Evolutionary conservation across 2,797 vertebrate species (phyloP), one percentile per base, ranked within the genome.

Genomic region (Neosilurus mollespiculum): DNA sequence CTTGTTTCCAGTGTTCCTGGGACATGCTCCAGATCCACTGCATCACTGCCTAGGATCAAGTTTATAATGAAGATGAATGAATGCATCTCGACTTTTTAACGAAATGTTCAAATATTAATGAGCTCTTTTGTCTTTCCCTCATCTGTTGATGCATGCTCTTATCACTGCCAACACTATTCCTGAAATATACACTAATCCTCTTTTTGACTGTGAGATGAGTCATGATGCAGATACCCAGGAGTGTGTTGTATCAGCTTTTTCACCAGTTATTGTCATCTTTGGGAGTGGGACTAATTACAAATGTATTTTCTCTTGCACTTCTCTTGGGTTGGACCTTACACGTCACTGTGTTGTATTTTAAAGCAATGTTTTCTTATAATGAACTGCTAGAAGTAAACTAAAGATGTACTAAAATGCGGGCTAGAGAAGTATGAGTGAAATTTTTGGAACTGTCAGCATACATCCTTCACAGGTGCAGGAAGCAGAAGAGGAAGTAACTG

Each of bases 121-220:
- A 43, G 75, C 30, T 61, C 30, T 0, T 5, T 54, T 83, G 26
- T 43, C 43, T 37, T 84, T 84, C 16, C 16, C 59, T 75, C 34
- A 3, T 67, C 16, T 56, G 30, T 14, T 30, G 8, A 24, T 73
- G 69, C 78, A 66, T 75, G 69, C 34, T 24, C 15, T 79, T 15
- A 78, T 64, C 26, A 18, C 24, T 80, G 26, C n/a, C 10, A 30
- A 26, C 6, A 26, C 30, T 72, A 1, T 79, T 70, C 3, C 59
- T 84, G 62, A 65, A 80, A 70, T 72, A 30, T 81, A 71, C 54
- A 14, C 37, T 77, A 70, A 84, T 77, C 64, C 54, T 69, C 53
- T 61, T 81, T 80, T 69, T 58, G 54, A 65, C 16, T 58, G 30
- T 22, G 59, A 73, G 22, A 59, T 80, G 56, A 81, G 79, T 61